phyloP scores from a whole-genome alignment of 1,140 invertebrate genomes.

The Platyscapa corneri region DNA sequence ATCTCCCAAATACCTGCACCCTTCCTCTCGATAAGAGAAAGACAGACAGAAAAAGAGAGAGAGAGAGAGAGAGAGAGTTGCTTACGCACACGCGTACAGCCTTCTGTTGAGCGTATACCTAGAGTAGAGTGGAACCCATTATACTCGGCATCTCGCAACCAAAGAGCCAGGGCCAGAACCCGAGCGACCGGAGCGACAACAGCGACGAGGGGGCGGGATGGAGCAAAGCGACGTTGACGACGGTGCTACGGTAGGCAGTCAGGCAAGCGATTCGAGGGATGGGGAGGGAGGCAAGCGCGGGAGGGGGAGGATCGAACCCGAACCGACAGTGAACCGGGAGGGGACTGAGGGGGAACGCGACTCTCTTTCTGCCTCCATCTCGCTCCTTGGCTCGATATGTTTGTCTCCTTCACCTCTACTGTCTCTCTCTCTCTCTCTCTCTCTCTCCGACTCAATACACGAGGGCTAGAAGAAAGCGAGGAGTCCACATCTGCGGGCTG shows the following conservation, averaged over 20 bases:
- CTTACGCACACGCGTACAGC: not conserved
- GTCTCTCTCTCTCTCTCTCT: not conserved
- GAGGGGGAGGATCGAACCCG: conserved; percentile 50
- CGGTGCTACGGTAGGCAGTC: conserved; percentile 19
- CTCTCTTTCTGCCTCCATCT: not conserved
- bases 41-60: not conserved
- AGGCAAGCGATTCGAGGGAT: conserved; percentile 1
- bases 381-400: not conserved
- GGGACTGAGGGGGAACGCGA: not conserved
- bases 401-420: not conserved
- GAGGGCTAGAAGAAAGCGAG: conserved; percentile 46
- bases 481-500: conserved; percentile 36
- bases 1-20: conserved; percentile 23
- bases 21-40: conserved; percentile 5
- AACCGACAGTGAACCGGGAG: not conserved
- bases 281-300: conserved; percentile 30
- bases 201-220: conserved; percentile 23
- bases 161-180: no score
- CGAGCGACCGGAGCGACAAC: conserved; percentile 7
- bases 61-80: conserved; percentile 3
- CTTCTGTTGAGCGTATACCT: not conserved
- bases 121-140: not conserved
- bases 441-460: not conserved
- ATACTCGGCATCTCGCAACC: not conserved
- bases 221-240: conserved; percentile 35